Conservation (phyloP, 2,888 invertebrate species). For the Amaurobius ferox region DNA sequence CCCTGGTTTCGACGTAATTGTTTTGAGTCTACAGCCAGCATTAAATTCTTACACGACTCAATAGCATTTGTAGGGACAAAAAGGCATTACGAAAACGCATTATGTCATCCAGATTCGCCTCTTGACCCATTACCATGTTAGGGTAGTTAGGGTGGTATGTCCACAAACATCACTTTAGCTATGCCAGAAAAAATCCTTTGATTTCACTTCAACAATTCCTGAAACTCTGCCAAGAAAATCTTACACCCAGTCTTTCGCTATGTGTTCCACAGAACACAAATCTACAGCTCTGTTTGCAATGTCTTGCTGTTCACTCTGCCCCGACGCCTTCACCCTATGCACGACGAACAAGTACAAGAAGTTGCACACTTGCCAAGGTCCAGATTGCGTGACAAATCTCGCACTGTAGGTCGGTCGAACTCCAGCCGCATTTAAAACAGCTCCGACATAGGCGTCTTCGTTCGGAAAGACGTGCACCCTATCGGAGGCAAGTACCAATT, state of each 20-base stretch:
- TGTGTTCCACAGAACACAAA: slow-evolving; percentile 43
- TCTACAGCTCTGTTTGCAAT: slow-evolving; percentile 74
- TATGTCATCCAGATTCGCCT: no score
- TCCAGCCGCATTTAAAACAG: slow-evolving; percentile 75
- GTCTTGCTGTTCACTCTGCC: slow-evolving; percentile 28
- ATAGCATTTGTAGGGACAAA: no score
- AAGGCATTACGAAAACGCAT: no score
- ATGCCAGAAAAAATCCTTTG: no score
- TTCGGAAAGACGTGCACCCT: slow-evolving; percentile 76
- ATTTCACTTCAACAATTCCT: no score
- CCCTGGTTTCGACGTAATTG: no score
- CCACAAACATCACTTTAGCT: no score
- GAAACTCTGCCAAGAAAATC: no score
- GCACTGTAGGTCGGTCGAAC: slow-evolving; percentile 75
- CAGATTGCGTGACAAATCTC: slow-evolving; percentile 76
- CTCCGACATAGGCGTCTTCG: slow-evolving; percentile 78
- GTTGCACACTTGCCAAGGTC: slow-evolving; percentile 76
- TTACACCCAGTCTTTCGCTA: slow-evolving; percentile 46
- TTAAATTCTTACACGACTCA: no score
- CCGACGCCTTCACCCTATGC: slow-evolving; percentile 75
- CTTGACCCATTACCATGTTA: no score
- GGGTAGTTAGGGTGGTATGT: no score
- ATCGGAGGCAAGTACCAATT: slow-evolving; percentile 74
- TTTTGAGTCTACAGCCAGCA: no score
- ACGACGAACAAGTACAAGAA: slow-evolving; percentile 76